phyloP scores from a whole-genome alignment of 2,888 invertebrate genomes.

The Acanthosepion lycidas region DNA sequence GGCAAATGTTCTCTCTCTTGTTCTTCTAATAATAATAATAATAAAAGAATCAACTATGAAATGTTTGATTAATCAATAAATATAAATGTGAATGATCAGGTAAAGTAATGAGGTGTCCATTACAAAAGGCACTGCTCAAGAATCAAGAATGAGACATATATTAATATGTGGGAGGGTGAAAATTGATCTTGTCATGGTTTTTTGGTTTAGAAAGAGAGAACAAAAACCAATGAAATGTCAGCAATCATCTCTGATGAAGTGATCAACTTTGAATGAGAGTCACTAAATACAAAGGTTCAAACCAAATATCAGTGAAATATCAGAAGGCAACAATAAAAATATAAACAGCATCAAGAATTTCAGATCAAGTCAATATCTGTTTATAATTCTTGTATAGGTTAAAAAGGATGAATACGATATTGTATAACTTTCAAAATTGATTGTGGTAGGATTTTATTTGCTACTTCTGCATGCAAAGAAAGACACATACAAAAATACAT shows the following conservation, averaged over 20 bases:
- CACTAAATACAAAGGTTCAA: neutral
- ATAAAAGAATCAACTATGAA: neutral
- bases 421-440: too few relatives aligned
- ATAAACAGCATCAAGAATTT: neutral
- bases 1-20: neutral
- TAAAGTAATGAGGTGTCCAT: neutral
- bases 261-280: neutral
- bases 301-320: neutral
- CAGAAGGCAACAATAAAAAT: neutral
- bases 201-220: neutral
- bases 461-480: too few relatives aligned
- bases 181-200: neutral
- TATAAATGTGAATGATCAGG: neutral
- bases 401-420: too few relatives aligned
- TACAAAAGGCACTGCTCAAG: neutral
- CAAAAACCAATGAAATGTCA: neutral
- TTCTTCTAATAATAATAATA: neutral
- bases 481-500: too few relatives aligned
- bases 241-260: neutral
- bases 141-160: neutral
- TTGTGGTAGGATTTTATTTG: too few relatives aligned
- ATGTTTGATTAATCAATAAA: neutral
- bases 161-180: neutral
- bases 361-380: neutral
- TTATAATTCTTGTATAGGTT: neutral